Base-by-base conservation (phyloP, 1,140 invertebrate genomes). In the Drosophila pseudoananassae region DNA sequence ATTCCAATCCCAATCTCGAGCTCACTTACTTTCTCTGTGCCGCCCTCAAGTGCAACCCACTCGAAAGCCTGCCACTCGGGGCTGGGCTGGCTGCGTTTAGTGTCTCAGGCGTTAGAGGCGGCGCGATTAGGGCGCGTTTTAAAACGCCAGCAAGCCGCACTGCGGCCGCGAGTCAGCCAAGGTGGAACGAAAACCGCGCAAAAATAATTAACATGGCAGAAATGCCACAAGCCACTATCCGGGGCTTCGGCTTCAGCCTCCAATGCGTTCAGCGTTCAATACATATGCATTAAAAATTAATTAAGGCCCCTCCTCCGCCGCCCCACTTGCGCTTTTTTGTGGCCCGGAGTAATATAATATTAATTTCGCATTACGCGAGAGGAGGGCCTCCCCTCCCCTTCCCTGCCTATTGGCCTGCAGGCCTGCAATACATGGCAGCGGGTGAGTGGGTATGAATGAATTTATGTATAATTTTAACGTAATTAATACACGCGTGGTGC, bases 261-360 rank as follows among this genome's bases (percentile, higher is more conserved):
- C 68, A 85, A 77, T 84, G 81, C 77, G 68, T 20, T 20, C 20
- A 20, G 20, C 85, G 80, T 74, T 69, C 81, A 74, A 84, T 84
- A 85, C 51, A 76, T 85, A 69, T 65, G 69, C 77, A 85, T 87
- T 78, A 87, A 81, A 81, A 78, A 81, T 85, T 85, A 85, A 85
- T 85, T 77, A 80, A 65, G 49, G 68, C 49, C 47, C 23, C 50
- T 45, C 60, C 36, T 36, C 20, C 49, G 20, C 20, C 20, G 20
- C 20, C 2, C 3, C 58, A 33, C 40, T 43, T n/a, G n/a, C n/a
- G 4, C 33, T 10, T 43, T 17, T 15, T 43, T 38, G 46, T 73
- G 54, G 29, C 63, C 65, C 20, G 29, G 15, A 23, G 65, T 69
- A 80, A 84, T 85, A 66, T 61, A 50, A 69, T 71, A 77, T 85